phyloP scores from a whole-genome alignment of 2,113 vertebrate genomes.

The Alectura lathami region DNA sequence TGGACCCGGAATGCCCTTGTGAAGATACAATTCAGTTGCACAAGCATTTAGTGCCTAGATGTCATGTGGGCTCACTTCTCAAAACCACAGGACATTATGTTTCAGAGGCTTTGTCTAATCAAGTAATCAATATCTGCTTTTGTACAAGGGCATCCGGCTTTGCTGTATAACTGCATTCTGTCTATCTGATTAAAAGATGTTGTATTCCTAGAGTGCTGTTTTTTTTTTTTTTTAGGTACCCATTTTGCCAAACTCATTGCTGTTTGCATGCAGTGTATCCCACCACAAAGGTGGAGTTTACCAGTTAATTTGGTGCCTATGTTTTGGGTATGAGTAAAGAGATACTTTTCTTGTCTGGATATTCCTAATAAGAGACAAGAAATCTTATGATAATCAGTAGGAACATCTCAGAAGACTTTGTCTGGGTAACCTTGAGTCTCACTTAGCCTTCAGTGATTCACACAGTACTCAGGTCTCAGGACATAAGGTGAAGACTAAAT shows the following conservation, averaged over 20 bases:
- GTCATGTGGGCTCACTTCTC: background rate
- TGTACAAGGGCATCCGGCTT: background rate
- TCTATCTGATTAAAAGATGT: background rate
- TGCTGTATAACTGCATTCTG: background rate
- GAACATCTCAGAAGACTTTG: background rate
- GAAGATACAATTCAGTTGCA: background rate
- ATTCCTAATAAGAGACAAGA: background rate
- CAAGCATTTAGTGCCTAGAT: background rate
- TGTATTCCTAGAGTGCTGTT: no score
- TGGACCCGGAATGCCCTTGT: background rate
- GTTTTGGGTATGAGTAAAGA: background rate
- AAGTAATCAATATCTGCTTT: conserved; percentile 22
- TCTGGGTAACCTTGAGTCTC: background rate
- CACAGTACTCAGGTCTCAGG: background rate
- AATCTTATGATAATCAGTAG: background rate
- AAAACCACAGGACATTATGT: background rate
- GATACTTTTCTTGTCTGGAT: accelerated
- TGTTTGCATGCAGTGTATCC: background rate
- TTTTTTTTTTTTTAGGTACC: background rate
- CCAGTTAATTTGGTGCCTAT: background rate
- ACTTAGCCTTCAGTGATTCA: background rate
- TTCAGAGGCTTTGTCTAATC: background rate
- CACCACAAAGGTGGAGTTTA: background rate
- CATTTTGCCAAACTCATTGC: background rate
- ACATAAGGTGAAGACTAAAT: background rate